phyloP scores from a whole-genome alignment of 1,140 invertebrate genomes.

The Halictus rubicundus region DNA sequence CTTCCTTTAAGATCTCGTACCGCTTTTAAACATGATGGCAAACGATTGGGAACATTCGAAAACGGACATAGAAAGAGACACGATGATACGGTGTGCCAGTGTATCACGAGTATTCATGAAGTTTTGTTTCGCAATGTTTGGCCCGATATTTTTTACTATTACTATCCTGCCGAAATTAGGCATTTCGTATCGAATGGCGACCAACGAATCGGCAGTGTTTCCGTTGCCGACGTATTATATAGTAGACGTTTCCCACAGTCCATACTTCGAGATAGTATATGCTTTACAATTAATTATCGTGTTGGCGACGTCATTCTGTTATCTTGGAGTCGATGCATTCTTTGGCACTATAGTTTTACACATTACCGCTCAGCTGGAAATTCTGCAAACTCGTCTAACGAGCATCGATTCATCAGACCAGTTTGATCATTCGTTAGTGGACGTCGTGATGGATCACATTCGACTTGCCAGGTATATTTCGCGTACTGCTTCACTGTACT shows the following conservation, averaged over 20 bases:
- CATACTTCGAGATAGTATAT: slow-evolving; percentile 31
- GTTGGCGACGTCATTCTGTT: not conserved
- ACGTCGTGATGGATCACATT: slow-evolving; percentile 10
- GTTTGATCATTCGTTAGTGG: not conserved
- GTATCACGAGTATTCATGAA: not conserved
- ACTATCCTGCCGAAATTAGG: slow-evolving; percentile 3
- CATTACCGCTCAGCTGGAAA: slow-evolving; percentile 40
- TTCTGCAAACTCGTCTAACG: slow-evolving; percentile 1
- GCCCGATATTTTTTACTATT: not conserved
- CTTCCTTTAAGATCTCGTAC: not conserved
- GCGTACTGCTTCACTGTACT: not conserved
- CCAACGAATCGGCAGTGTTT: not conserved
- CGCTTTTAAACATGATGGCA: slow-evolving; percentile 22
- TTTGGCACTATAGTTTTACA: slow-evolving; percentile 29
- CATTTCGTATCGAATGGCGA: not conserved
- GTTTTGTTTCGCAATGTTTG: not conserved
- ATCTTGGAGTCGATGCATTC: slow-evolving; percentile 25
- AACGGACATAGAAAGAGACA: slow-evolving; percentile 1
- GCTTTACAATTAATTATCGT: not conserved
- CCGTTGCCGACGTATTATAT: slow-evolving; percentile 11
- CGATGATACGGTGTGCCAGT: slow-evolving; percentile 28
- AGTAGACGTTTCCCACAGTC: slow-evolving; percentile 20
- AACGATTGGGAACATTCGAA: slow-evolving; percentile 41
- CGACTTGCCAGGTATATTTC: slow-evolving; percentile 37
- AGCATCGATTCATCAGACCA: not conserved